phyloP scores from a whole-genome alignment of 2,888 invertebrate species.

The Thalpophila matura region DNA sequence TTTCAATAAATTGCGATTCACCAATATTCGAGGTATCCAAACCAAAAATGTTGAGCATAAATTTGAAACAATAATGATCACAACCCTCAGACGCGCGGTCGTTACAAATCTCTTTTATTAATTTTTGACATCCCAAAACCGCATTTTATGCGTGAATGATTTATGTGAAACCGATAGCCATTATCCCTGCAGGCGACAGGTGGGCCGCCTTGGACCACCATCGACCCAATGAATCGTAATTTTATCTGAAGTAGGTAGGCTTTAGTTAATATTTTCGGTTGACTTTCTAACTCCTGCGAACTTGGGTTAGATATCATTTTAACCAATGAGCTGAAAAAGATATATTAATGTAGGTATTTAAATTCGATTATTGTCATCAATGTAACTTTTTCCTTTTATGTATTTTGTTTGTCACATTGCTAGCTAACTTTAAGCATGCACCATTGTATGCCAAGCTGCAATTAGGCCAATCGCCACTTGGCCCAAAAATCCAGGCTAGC shows the following conservation, averaged over 20 bases:
- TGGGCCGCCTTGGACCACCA: conserved; percentile 40
- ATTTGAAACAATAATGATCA: conserved; percentile 35
- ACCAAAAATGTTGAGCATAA: conserved; percentile 4
- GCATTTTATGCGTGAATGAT: conserved; percentile 55
- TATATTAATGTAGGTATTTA: no score
- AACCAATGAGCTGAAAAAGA: not conserved
- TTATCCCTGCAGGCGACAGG: conserved; percentile 55
- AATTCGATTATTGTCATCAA: no score
- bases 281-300: conserved; percentile 7
- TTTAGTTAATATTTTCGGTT: conserved; percentile 18
- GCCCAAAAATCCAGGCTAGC: not conserved
- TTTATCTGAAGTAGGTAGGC: conserved; percentile 12
- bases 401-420: not conserved
- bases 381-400: not conserved
- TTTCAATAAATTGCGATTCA: conserved; percentile 1
- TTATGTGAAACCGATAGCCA: conserved; percentile 50
- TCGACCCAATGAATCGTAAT: conserved; percentile 39
- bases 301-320: not conserved
- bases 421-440: not conserved
- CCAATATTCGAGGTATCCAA: not conserved
- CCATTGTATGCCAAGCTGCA: not conserved
- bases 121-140: conserved; percentile 47
- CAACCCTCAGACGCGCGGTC: conserved; percentile 26
- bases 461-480: not conserved
- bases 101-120: conserved; percentile 56